A percentile compares a stretch with the other conserved stretches of the same genome.
Evolutionary conservation across 2,113 vertebrate species (phyloP).

Genomic region (Aspidoscelis tigris): DNA sequence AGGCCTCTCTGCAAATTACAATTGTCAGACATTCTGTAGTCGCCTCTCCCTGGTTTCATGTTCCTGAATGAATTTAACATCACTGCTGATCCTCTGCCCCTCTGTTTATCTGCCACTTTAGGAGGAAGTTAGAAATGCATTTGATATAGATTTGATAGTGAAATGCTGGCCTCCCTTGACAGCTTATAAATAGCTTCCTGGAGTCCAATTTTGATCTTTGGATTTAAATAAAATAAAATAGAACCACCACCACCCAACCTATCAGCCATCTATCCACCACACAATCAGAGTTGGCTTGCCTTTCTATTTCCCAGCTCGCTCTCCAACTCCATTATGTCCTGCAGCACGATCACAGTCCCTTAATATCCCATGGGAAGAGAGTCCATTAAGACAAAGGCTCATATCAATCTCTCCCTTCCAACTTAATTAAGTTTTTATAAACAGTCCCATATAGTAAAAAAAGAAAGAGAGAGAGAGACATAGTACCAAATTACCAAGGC

Average conservation of each 20-base stretch:
- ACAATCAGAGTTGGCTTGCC: conserved; percentile 11
- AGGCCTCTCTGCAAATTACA: background rate
- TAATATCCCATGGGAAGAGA: conserved; percentile 21
- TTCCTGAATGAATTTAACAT: background rate
- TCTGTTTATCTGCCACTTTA: background rate
- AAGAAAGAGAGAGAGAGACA: conserved; percentile 8
- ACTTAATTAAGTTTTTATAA: conserved; percentile 71
- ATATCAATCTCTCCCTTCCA: conserved; percentile 54
- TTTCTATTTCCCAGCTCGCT: background rate
- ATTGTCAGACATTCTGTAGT: conserved; percentile 2
- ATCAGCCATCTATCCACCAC: conserved; percentile 34
- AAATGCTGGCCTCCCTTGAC: conserved; percentile 47
- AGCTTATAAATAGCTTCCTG: conserved; percentile 56
- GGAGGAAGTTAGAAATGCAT: conserved; percentile 35
- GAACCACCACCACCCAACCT: background rate
- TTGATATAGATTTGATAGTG: conserved; percentile 20
- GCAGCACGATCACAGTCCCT: background rate
- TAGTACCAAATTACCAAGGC: conserved; percentile 53
- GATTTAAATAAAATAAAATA: conserved; percentile 33
- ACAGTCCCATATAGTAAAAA: conserved; percentile 32
- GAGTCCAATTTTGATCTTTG: conserved; percentile 51
- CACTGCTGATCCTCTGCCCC: background rate
- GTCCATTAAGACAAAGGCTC: conserved; percentile 40
- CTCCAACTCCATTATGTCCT: conserved; percentile 16
- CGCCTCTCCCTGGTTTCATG: background rate